A percentile compares a stretch with the other conserved stretches of the same genome.
Conservation (phyloP, 2,797 vertebrate species). For the Onychomys arenicola region DNA sequence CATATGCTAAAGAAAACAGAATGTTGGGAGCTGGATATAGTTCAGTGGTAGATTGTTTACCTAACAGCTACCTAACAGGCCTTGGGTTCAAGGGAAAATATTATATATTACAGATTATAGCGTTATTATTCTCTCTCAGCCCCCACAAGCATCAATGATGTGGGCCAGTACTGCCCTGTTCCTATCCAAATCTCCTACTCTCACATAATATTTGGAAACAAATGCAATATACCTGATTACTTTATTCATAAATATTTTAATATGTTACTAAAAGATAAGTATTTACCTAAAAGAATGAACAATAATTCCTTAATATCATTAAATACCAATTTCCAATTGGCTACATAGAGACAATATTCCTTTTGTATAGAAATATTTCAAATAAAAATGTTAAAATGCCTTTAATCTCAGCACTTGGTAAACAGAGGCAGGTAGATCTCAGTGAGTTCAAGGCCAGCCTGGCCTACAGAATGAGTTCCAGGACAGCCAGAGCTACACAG, state of each 20-base stretch:
- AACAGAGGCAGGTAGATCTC: background rate
- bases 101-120: background rate
- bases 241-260: background rate
- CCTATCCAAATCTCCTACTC: background rate
- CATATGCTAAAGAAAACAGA: background rate
- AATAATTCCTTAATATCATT: constrained; percentile 26
- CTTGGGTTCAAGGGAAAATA: background rate
- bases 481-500: background rate
- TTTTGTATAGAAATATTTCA: background rate
- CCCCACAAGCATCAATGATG: background rate
- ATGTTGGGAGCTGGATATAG: background rate
- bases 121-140: background rate
- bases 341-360: background rate
- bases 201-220: constrained; percentile 46
- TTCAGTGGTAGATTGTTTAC: background rate
- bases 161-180: background rate
- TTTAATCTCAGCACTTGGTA: background rate
- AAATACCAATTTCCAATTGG: background rate
- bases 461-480: background rate
- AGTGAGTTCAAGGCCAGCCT: background rate
- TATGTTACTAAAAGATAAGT: constrained; percentile 22
- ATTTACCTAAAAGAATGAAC: background rate
- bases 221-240: background rate
- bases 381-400: background rate
- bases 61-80: background rate